phyloP scores from a whole-genome alignment of 2,888 invertebrate species.

The Luperina testacea region DNA sequence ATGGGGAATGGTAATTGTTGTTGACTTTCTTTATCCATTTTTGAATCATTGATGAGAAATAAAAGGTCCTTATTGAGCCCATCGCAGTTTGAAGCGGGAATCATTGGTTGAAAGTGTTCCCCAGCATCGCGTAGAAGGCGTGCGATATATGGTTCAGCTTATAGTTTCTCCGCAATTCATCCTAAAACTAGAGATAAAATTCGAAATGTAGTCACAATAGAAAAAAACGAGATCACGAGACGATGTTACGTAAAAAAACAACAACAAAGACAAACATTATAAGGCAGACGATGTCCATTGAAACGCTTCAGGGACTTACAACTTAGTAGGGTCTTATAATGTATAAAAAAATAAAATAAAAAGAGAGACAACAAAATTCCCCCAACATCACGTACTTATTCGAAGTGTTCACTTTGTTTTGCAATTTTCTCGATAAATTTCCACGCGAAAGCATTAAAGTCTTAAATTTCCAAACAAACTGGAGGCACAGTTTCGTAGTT shows the following conservation, averaged over 20 bases:
- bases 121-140: not conserved
- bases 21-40: conserved; percentile 15
- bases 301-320: conserved; percentile 20
- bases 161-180: not conserved
- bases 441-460: conserved; percentile 39
- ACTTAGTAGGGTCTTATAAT: not conserved
- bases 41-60: not conserved
- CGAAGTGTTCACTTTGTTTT: conserved; percentile 44
- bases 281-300: not conserved
- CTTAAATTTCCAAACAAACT: conserved; percentile 45
- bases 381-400: conserved; percentile 9
- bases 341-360: conserved; percentile 6
- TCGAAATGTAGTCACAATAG: not conserved
- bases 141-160: too few relatives aligned
- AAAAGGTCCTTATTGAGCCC: too few relatives aligned
- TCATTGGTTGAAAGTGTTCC: not conserved
- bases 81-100: not conserved
- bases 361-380: conserved; percentile 5
- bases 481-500: conserved; percentile 42
- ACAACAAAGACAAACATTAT: not conserved
- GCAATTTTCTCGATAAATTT: conserved; percentile 44
- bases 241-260: too few relatives aligned
- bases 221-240: not conserved
- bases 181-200: not conserved
- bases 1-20: conserved; percentile 4